A percentile compares a stretch with the other conserved stretches of the same genome.
Conservation (phyloP, 37 sponge, comb jelly and placozoan species). For the Amphimedon queenslandica region DNA sequence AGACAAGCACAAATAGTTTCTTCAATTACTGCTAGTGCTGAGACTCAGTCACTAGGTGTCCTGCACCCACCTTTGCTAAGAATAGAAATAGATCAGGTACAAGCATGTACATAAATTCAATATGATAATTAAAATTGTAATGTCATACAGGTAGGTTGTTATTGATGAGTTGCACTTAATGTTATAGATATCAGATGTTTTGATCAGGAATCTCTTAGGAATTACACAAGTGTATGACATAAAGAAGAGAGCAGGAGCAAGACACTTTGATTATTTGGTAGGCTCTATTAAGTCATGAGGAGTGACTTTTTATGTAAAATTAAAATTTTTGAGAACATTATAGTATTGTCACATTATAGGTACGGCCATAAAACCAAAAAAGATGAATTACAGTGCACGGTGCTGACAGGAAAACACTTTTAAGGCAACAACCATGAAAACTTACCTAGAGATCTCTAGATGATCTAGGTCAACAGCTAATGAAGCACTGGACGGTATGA, state of each 20-base stretch:
- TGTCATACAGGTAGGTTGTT: not conserved
- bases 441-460: not conserved
- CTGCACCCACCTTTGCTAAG: not conserved
- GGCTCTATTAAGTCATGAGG: too few relatives aligned
- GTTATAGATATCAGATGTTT: not conserved
- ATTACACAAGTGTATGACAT: too few relatives aligned
- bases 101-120: too few relatives aligned
- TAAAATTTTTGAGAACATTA: not conserved
- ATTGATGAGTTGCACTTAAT: conserved; percentile 16
- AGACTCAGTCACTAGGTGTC: not conserved
- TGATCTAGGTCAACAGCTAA: too few relatives aligned
- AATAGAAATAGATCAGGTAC: not conserved
- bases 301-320: not conserved
- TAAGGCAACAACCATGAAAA: conserved; percentile 1
- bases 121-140: too few relatives aligned
- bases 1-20: not conserved
- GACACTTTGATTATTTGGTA: too few relatives aligned
- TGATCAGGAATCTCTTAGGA: conserved; percentile 7
- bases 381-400: conserved; percentile 8
- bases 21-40: not conserved
- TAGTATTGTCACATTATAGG: not conserved
- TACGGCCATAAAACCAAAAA: conserved; percentile 3
- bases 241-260: too few relatives aligned
- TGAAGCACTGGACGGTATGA: too few relatives aligned
- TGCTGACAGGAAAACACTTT: not conserved